Evolutionary conservation across 1,140 invertebrate species (phyloP).

Genomic region (Zaprionus davidi): DNA sequence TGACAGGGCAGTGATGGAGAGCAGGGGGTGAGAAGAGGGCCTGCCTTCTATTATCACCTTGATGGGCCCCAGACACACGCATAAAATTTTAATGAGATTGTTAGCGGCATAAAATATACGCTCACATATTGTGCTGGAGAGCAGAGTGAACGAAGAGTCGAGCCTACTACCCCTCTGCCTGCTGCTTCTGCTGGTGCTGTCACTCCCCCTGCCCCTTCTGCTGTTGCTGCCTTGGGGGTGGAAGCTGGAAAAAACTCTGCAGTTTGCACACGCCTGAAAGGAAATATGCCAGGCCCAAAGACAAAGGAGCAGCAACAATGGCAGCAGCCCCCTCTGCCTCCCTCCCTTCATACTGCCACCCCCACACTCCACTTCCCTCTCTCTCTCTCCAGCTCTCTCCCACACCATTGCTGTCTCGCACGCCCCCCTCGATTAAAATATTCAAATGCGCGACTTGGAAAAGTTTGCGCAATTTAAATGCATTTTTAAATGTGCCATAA

Average conservation of each 20-base stretch:
- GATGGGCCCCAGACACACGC: constrained; percentile 65
- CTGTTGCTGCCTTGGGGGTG: background rate
- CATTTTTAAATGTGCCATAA: constrained; percentile 75
- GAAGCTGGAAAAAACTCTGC: constrained; percentile 35
- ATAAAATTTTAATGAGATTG: constrained; percentile 83
- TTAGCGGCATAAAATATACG: constrained; percentile 79
- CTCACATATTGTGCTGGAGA: constrained; percentile 25
- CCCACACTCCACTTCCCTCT: background rate
- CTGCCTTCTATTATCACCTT: constrained; percentile 57
- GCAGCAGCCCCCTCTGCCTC: background rate
- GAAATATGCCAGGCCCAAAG: constrained; percentile 55
- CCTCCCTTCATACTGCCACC: too few relatives aligned
- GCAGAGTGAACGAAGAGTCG: constrained; percentile 3
- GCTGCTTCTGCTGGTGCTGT: background rate
- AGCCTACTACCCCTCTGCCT: background rate
- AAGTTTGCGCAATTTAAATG: constrained; percentile 65
- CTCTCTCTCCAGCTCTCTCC: background rate
- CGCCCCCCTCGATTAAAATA: constrained; percentile 63
- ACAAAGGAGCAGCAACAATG: constrained; percentile 58
- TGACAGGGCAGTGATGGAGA: background rate
- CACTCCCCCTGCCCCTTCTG: background rate
- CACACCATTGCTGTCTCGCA: background rate
- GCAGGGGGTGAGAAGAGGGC: background rate
- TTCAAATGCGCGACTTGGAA: constrained; percentile 64
- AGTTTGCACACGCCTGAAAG: constrained; percentile 39